Base-by-base conservation (phyloP, 2,888 invertebrate species). In the Hydropsyche betteni region DNA sequence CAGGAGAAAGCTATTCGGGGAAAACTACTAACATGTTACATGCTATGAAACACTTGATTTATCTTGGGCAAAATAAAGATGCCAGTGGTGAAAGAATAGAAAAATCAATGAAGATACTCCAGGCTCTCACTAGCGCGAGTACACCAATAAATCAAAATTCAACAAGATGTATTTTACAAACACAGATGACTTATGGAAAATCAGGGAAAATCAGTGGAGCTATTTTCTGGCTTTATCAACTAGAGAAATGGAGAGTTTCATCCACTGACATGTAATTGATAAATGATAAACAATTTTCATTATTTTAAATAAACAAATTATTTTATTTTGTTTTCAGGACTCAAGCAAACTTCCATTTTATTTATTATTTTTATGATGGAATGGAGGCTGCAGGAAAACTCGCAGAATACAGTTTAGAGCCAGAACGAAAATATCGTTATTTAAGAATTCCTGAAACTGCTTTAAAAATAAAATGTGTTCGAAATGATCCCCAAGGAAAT, bases 1-100 rank as follows among this genome's bases (percentile, higher is more conserved):
- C 94, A 58, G 97, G 97, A 0, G 97, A 97, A 87, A 94, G 94
- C 80, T 93, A 93, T 82, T 94, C 97, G 0, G 97, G 97, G 0
- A 98, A 98, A 87, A 94, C 96, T 0, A 93, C 93, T 50, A 95
- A 93, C 82, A 93, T 93, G 83, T 86, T 92, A 53, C 91, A 95
- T 80, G 86, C 95, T 61, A 86, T 97, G 50, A 90, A 92, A 71
- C 97, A 98, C 83, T 88, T 97, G 1, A 91, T 94, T 80, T 91
- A 89, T 82, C 87, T 97, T 80, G 96, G 97, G 71, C 90, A 92
- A 81, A 96, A 91, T 83, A 89, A 87, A 76, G 90, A 89, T 80
- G 90, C 91, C 76, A 90, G 89, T 68, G 90, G 89, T 8, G 88
- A 88, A 14, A 89, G 92, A 81, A 87, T 94, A 50, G 86, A 89